phyloP scores from a whole-genome alignment of 2,888 invertebrate species.

The Steinernema scapterisci region DNA sequence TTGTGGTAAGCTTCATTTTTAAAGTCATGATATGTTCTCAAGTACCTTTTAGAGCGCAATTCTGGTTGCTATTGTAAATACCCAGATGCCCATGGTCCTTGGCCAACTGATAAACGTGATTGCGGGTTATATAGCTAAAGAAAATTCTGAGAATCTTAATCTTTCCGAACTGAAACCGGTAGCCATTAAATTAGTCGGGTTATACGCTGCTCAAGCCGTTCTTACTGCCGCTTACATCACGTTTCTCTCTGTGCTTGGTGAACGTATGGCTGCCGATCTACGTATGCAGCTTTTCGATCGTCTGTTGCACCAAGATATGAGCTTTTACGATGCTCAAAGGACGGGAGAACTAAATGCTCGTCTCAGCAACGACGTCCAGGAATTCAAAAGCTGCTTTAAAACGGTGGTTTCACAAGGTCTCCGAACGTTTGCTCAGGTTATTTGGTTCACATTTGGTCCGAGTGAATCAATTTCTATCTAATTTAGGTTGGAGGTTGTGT shows the following conservation, averaged over 20 bases:
- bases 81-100: conserved; percentile 59
- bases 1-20: conserved; percentile 56
- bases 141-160: conserved; percentile 42
- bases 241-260: conserved; percentile 83
- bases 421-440: conserved; percentile 82
- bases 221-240: conserved; percentile 90
- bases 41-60: conserved; percentile 57
- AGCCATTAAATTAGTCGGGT: conserved; percentile 37
- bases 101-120: conserved; percentile 63
- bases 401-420: conserved; percentile 89
- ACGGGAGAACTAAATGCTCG: conserved; percentile 90
- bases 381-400: conserved; percentile 95
- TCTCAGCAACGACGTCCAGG: conserved; percentile 90
- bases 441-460: neutral
- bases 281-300: conserved; percentile 69
- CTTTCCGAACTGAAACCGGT: conserved; percentile 51
- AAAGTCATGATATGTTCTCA: conserved; percentile 3
- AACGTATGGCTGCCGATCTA: conserved; percentile 82
- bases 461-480: conserved; percentile 7
- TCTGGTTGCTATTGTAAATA: conserved; percentile 59
- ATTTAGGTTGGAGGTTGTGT: conserved; percentile 76
- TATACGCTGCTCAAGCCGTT: conserved; percentile 74
- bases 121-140: conserved; percentile 52
- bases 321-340: conserved; percentile 73
- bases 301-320: conserved; percentile 49